Base-by-base conservation (phyloP, 2,888 invertebrate species). In the Endotricha flammealis region DNA sequence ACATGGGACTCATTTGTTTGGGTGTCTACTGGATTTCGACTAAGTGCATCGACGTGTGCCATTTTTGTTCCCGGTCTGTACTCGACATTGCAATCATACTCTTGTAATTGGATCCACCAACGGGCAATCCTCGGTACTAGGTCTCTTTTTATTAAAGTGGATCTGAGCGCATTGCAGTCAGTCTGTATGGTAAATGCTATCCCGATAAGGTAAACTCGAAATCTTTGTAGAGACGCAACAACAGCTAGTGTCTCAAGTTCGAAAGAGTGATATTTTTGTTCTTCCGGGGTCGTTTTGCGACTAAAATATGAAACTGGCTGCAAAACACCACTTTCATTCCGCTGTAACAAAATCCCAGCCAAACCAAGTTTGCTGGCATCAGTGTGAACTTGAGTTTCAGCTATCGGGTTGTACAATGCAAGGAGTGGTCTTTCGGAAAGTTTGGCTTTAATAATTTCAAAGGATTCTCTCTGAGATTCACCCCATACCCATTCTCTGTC, bases 21-120 rank as follows among this genome's bases (percentile, higher is more conserved):
- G 4, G n/a, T 8, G 4, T 28, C 24, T 3, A 37, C 17, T 7
- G 41, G 35, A 23, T 29, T 38, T 0, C 42, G 31, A 7, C 42
- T 42, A 4, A 39, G 12, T 1, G 42, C 50, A 8, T 52, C 50
- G 1, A 46, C 49, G 11, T 50, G 50, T 1, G 37, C 5, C 50
- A 50, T 50, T n/a, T 25, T 9, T 1, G 14, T 7, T 0, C 48
- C 48, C 2, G 50, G 36, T 10, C 43, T 36, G 27, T 53, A 51
- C 23, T 48, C 44, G 4, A 53, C 40, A 6, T 29, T 28, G 11
- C 36, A 50, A 8, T 48, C 35, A 28, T 32, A 51, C 20, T 54
- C 50, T n/a, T 47, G 48, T 4, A 54, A 8, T 8, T 40, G 42
- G 0, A 45, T 16, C 45, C 47, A 52, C 52, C 48, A 52, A 0